phyloP scores from a whole-genome alignment of 2,113 vertebrate genomes.

The Mixornis gularis region DNA sequence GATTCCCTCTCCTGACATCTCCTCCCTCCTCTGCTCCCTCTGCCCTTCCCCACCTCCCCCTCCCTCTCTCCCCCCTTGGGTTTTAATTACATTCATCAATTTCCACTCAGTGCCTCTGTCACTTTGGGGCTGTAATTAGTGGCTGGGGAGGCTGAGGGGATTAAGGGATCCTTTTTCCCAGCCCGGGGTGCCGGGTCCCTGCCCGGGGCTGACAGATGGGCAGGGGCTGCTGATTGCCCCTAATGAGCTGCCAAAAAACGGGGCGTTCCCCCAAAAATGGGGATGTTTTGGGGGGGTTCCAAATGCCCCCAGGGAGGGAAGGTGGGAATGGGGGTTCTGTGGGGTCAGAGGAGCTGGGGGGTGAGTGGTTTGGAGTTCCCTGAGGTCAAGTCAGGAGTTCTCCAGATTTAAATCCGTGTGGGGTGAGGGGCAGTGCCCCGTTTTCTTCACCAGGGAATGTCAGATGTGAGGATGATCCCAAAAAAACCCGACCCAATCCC shows the following conservation, averaged over 20 bases:
- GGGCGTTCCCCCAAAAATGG: not conserved
- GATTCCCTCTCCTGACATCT: not conserved
- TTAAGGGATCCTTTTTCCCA: conserved; percentile 48
- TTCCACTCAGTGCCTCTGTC: conserved; percentile 59
- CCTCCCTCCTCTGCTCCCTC: not conserved
- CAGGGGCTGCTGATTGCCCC: conserved; percentile 25
- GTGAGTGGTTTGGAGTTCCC: too few species aligned
- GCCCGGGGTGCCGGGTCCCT: conserved; percentile 46
- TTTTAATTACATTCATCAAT: conserved; percentile 68
- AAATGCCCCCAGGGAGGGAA: too few species aligned
- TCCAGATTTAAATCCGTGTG: rapidly evolving
- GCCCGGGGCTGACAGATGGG: conserved; percentile 59
- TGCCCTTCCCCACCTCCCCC: not conserved
- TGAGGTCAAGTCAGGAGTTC: not conserved
- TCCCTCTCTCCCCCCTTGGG: not conserved
- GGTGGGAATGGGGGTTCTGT: not conserved
- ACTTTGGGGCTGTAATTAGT: conserved; percentile 53
- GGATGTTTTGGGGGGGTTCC: too few species aligned
- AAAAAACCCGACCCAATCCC: too few species aligned
- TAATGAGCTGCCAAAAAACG: conserved; percentile 42
- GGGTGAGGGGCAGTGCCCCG: not conserved
- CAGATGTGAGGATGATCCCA: not conserved
- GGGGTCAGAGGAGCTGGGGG: not conserved
- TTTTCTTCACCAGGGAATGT: not conserved
- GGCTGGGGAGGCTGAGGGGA: conserved; percentile 34